Percentiles rank a stretch among this genome's conserved stretches.
phyloP scores from a whole-genome alignment of 2,113 vertebrate species.

The Athene cunicularia region DNA sequence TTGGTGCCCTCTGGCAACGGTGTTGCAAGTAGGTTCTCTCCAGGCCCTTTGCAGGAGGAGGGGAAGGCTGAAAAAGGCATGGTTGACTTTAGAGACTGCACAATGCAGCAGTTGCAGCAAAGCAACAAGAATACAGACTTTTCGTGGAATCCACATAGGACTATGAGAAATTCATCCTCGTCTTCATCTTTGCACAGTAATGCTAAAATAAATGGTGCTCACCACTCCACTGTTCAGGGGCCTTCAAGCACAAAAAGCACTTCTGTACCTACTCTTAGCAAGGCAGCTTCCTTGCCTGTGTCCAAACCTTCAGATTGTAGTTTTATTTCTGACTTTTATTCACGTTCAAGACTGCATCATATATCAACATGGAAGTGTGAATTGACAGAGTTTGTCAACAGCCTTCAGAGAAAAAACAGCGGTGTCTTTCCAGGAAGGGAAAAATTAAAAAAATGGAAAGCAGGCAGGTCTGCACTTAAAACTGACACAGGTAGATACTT shows the following conservation, averaged over 20 bases:
- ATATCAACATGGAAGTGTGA: constrained; percentile 94
- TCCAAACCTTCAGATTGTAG: constrained; percentile 80
- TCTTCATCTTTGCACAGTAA: constrained; percentile 78
- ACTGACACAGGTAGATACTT: constrained; percentile 81
- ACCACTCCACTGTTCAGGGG: constrained; percentile 79
- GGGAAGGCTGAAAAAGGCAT: constrained; percentile 60
- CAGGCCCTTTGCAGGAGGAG: constrained; percentile 66
- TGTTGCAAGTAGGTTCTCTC: constrained; percentile 63
- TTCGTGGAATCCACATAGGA: constrained; percentile 71
- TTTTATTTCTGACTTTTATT: constrained; percentile 95
- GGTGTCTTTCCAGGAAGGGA: constrained; percentile 90
- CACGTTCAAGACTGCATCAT: constrained; percentile 93
- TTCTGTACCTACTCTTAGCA: constrained; percentile 71
- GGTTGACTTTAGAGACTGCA: constrained; percentile 74
- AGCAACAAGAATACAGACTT: constrained; percentile 69
- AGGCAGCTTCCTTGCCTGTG: constrained; percentile 64
- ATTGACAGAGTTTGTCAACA: constrained; percentile 93
- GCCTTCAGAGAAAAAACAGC: constrained; percentile 85
- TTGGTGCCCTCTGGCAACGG: constrained; percentile 62
- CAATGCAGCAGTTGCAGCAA: constrained; percentile 64
- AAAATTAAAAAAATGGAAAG: constrained; percentile 87
- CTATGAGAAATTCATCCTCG: constrained; percentile 67
- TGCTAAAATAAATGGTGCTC: constrained; percentile 88
- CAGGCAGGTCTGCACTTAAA: constrained; percentile 80
- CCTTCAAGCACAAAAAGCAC: constrained; percentile 85